phyloP scores from a whole-genome alignment of 2,888 invertebrate species.

The Desoria tigrina region DNA sequence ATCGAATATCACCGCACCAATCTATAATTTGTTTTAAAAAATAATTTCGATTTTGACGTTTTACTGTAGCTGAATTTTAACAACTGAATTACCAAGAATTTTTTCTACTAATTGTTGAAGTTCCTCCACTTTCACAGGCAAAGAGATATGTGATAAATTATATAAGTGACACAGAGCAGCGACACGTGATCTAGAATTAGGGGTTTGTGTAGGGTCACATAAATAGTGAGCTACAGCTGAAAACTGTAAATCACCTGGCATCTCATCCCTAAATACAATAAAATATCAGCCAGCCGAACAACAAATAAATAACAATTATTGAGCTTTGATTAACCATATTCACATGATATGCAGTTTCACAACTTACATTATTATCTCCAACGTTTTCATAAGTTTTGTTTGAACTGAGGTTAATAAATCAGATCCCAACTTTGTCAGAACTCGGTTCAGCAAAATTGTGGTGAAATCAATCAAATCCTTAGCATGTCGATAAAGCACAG shows the following conservation, averaged over 20 bases:
- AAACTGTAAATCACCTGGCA: conserved; percentile 65
- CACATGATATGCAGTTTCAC: conserved; percentile 33
- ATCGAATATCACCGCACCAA: conserved; percentile 52
- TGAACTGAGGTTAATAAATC: conserved; percentile 90
- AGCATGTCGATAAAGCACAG: conserved; percentile 81
- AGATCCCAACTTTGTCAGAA: conserved; percentile 84
- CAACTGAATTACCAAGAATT: conserved; percentile 40
- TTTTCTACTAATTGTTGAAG: conserved; percentile 49
- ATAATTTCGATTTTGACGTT: conserved; percentile 5
- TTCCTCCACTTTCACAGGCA: conserved; percentile 49
- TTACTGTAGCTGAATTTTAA: too few relatives aligned
- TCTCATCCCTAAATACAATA: conserved; percentile 64
- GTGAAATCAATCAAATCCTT: conserved; percentile 90
- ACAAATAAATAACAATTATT: not conserved
- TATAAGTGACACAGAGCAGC: conserved; percentile 60
- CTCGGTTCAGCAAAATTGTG: conserved; percentile 82
- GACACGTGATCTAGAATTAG: conserved; percentile 67
- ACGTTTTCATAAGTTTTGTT: conserved; percentile 81
- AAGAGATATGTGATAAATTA: conserved; percentile 45
- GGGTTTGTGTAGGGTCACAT: conserved; percentile 89
- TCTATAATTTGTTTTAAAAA: conserved; percentile 38
- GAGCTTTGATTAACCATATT: too few relatives aligned
- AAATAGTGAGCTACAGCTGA: conserved; percentile 70
- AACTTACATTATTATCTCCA: conserved; percentile 77
- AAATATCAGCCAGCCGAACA: conserved; percentile 24